These are phyloP conservation scores for Paelopatides confundens DNA, from an alignment of 53 echinoderm and acorn worm genomes.

Conservation along the genomic window DNA sequence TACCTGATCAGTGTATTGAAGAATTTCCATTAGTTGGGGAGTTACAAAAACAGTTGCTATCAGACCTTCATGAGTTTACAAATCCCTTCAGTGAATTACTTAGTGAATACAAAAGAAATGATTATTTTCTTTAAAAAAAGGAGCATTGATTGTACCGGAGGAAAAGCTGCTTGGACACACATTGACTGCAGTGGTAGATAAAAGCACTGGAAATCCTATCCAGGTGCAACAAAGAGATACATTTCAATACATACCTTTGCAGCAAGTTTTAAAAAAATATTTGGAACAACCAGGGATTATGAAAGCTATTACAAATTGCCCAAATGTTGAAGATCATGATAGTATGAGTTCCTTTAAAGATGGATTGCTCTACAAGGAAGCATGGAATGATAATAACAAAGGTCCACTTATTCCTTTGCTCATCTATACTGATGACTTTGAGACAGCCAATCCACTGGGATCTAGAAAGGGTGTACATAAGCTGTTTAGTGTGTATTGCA, in stretches of 20 bases:
- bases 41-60: not conserved
- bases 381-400: constrained; percentile 16
- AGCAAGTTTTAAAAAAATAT: constrained; percentile 31
- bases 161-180: constrained; percentile 31
- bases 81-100: not conserved
- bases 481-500: not conserved
- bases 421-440: constrained; percentile 51
- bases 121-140: constrained; percentile 28
- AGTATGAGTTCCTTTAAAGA: not conserved
- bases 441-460: constrained; percentile 51
- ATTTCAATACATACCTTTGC: constrained; percentile 31
- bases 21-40: not conserved
- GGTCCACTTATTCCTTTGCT: constrained; percentile 39
- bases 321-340: not conserved
- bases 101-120: constrained; percentile 7
- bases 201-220: constrained; percentile 37
- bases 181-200: constrained; percentile 39
- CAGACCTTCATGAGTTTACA: not conserved
- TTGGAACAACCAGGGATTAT: constrained; percentile 68
- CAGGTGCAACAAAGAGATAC: constrained; percentile 47
- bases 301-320: constrained; percentile 24
- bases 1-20: not conserved
- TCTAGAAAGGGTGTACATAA: constrained; percentile 33
- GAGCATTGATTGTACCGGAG: constrained; percentile 17
- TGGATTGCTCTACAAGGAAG: not conserved